A percentile compares a stretch with the other conserved stretches of the same genome.
Evolutionary conservation across 2,888 invertebrate species (phyloP).

Genomic region (Tridacna crocea): DNA sequence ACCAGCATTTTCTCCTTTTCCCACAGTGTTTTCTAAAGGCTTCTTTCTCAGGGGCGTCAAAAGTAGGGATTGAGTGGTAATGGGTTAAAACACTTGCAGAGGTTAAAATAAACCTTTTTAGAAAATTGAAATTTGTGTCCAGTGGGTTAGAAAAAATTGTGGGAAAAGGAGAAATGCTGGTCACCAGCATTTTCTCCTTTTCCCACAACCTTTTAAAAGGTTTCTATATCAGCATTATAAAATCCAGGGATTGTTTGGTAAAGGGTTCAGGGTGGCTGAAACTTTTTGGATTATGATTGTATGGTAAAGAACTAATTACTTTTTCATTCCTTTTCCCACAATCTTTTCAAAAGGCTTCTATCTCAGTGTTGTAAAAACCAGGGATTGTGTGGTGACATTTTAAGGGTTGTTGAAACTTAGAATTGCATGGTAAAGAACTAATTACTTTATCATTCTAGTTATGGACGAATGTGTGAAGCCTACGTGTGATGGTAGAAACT

Average conservation of each 20-base stretch:
- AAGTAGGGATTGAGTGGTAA: neutral
- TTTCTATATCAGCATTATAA: neutral
- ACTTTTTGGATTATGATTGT: too few relatives aligned
- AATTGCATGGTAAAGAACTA: neutral
- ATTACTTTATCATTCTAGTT: constrained; percentile 1
- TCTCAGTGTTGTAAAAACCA: too few relatives aligned
- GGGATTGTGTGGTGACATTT: too few relatives aligned
- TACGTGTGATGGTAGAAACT: constrained; percentile 17
- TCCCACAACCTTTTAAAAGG: neutral
- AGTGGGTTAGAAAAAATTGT: neutral
- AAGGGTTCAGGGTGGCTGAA: too few relatives aligned
- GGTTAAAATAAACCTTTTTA: too few relatives aligned
- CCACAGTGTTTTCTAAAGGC: neutral
- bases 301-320: too few relatives aligned
- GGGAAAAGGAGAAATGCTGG: neutral
- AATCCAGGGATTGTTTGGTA: too few relatives aligned
- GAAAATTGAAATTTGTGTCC: neutral
- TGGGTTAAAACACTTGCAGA: neutral
- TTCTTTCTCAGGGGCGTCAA: neutral
- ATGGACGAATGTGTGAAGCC: neutral
- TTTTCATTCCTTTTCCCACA: too few relatives aligned
- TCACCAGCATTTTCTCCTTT: neutral
- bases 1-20: too few relatives aligned
- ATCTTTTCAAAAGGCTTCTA: too few relatives aligned
- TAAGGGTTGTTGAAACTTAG: too few relatives aligned